Percentiles rank a stretch among this genome's conserved stretches.
phyloP scores from a whole-genome alignment of 2,797 vertebrate genomes.

The Rhabdophis nuchalis region DNA sequence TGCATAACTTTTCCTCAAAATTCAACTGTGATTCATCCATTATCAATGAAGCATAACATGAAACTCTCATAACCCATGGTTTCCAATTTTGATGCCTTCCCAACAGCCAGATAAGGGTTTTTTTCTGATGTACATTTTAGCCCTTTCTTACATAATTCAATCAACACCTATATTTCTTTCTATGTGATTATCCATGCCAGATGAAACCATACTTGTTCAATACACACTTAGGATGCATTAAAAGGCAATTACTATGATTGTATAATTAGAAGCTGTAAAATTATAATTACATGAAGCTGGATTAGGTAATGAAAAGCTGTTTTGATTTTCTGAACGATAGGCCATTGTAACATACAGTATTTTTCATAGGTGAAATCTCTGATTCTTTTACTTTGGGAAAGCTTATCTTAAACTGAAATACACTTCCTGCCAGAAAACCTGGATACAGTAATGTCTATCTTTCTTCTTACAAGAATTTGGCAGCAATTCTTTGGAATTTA shows the following conservation, averaged over 20 bases:
- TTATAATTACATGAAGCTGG: background rate
- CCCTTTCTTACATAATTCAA: background rate
- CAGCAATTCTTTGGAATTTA: background rate
- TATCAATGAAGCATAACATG: background rate
- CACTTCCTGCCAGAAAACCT: background rate
- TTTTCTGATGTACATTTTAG: background rate
- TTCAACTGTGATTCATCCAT: background rate
- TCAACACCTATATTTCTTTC: background rate
- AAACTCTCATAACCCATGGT: background rate
- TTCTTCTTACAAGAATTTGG: background rate
- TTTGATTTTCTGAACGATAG: background rate
- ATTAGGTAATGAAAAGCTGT: background rate
- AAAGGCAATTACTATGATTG: background rate
- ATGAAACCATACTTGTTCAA: background rate
- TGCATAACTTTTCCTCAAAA: background rate
- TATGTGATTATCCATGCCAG: background rate
- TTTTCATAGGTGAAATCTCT: background rate
- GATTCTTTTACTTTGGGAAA: background rate
- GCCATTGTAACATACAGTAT: background rate
- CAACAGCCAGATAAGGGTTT: background rate
- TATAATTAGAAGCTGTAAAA: background rate
- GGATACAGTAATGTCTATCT: background rate
- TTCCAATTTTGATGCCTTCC: background rate
- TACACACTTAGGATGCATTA: background rate
- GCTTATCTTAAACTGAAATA: background rate